Evolutionary conservation across 2,113 vertebrate genomes (phyloP).

Genomic region (Coturnix japonica): DNA sequence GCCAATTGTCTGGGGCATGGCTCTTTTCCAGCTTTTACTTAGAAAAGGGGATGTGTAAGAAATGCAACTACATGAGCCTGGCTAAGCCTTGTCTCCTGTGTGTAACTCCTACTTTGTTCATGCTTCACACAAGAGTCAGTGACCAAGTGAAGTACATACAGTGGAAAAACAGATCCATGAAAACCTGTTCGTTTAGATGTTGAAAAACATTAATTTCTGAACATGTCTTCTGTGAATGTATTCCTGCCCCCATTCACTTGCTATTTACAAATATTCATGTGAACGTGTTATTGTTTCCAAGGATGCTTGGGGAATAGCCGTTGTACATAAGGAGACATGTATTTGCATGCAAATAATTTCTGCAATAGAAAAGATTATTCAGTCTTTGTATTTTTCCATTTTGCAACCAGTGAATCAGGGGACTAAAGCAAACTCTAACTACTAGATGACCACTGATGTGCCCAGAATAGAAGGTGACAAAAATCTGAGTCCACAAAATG

Average conservation of each 20-base stretch:
- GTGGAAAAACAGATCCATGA: neutral
- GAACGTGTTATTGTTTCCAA: neutral
- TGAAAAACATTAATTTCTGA: neutral
- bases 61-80: neutral
- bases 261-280: slow-evolving; percentile 14
- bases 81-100: neutral
- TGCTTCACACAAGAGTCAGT: neutral
- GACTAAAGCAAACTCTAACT: neutral
- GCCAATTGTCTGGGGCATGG: neutral
- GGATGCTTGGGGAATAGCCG: neutral
- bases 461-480: neutral
- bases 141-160: neutral
- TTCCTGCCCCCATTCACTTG: neutral
- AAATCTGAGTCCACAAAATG: neutral
- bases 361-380: neutral
- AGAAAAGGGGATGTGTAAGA: neutral
- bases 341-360: slow-evolving; percentile 13
- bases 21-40: neutral
- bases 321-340: neutral
- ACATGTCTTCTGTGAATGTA: neutral
- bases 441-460: neutral
- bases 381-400: neutral
- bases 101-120: neutral
- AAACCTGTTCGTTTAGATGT: neutral
- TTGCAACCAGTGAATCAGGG: neutral